Base-by-base conservation (phyloP, 2,888 invertebrate genomes). In the Lamellibrachia satsuma region DNA sequence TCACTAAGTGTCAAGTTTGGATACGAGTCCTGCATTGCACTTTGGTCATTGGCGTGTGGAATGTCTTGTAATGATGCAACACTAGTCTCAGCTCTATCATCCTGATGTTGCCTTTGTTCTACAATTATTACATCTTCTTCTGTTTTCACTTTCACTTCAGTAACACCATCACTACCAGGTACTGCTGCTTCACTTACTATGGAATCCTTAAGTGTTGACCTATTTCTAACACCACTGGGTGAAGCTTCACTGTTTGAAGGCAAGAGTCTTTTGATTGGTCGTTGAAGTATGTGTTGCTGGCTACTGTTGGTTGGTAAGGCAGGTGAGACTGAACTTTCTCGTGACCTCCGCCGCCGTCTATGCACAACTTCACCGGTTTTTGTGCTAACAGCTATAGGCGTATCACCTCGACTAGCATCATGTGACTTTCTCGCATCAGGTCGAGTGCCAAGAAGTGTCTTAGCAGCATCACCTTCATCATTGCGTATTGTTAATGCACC, bases 131-230 rank as follows among this genome's bases (percentile, higher is more conserved):
- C 75, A 75, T 75, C 75, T 22, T 75, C 75, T 75, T 75, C 75
- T 22, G 75, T 75, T 75, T 75, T 75, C 75, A 75, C 75, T 75
- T 75, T 75, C 75, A 75, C 75, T 6, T 75, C 75, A 75, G n/a
- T 75, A 75, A 75, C 22, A 11, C 22, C 75, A 75, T 75, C 75
- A 75, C 6, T 75, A 75, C 22, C 75, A 15, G 75, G 75, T 75
- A 75, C 22, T 75, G 75, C 22, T 75, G 75, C 22, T 22, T 15
- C 75, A 75, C 75, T 6, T 6, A 15, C 75, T 3, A 75, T 75
- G 75, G 75, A 75, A 75, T 75, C n/a, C 75, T 75, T 15, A 75
- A 75, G 75, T 75, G 75, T 75, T 75, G 75, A 75, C 75, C 75
- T 15, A 75, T 75, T 75, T 75, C 75, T 75, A 75, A 75, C 75